phyloP scores from a whole-genome alignment of 2,888 invertebrate genomes.

The Cephus spinipes region DNA sequence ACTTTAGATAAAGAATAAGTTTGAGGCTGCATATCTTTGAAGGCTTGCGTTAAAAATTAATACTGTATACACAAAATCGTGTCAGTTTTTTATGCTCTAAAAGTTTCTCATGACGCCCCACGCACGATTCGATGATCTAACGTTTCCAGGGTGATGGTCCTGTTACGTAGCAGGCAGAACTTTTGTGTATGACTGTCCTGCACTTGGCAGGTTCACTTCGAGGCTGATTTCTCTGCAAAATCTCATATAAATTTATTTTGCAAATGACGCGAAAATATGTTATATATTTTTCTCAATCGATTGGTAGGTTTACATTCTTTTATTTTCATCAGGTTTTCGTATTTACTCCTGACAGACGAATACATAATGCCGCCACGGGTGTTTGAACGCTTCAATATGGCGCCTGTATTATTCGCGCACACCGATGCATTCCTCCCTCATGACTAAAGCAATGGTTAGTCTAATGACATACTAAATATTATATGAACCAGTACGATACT shows the following conservation, averaged over 20 bases:
- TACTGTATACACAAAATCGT: conserved; percentile 49
- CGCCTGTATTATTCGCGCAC: conserved; percentile 31
- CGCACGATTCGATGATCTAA: conserved; percentile 48
- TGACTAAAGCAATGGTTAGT: conserved; percentile 2
- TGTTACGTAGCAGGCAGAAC: conserved; percentile 4
- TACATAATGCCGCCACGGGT: conserved; percentile 47
- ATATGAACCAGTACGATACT: background rate
- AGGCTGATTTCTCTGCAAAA: conserved; percentile 38
- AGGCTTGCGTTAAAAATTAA: conserved; percentile 23
- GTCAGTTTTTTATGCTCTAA: conserved; percentile 46
- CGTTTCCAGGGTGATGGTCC: conserved; percentile 26
- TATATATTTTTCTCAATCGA: conserved; percentile 27
- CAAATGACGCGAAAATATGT: conserved; percentile 12
- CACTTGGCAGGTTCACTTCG: conserved; percentile 38
- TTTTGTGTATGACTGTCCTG: conserved; percentile 43
- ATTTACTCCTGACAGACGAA: conserved; percentile 35
- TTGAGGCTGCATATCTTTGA: conserved; percentile 35
- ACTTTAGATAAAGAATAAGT: background rate
- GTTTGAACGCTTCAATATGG: conserved; percentile 51
- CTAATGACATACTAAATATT: background rate
- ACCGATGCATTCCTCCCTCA: conserved; percentile 3
- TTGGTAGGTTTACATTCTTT: conserved; percentile 29
- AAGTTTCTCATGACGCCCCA: conserved; percentile 57
- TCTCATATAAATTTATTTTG: conserved; percentile 35
- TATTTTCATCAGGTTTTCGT: conserved; percentile 26